Percentiles rank a stretch among this genome's conserved stretches.
Evolutionary conservation across 2,888 invertebrate genomes (phyloP).

Genomic region (Ceramica pisi): DNA sequence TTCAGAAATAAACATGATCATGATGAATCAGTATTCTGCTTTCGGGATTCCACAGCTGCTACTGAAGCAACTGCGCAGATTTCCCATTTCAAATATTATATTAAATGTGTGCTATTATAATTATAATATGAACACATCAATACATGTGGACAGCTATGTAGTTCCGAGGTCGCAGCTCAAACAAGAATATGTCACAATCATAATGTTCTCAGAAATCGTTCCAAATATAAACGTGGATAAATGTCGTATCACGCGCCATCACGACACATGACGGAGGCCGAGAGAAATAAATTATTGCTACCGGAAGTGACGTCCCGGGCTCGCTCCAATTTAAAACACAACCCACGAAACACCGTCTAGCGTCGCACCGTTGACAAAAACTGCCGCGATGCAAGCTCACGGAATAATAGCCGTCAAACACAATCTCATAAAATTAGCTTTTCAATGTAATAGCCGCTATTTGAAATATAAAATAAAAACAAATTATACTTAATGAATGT

Average conservation of each 20-base stretch:
- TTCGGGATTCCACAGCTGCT: background rate
- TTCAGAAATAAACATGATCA: conserved; percentile 8
- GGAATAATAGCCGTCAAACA: conserved; percentile 64
- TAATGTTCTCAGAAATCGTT: conserved; percentile 85
- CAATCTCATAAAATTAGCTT: conserved; percentile 69
- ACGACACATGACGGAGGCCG: conserved; percentile 87
- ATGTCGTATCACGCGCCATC: conserved; percentile 87
- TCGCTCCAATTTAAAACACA: conserved; percentile 88
- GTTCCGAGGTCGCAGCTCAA: conserved; percentile 66
- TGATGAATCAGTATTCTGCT: background rate
- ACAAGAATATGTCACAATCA: conserved; percentile 81
- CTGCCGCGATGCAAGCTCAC: conserved; percentile 55
- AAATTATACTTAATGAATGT: conserved; percentile 80
- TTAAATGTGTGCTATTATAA: conserved; percentile 28
- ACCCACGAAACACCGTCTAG: conserved; percentile 74
- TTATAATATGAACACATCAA: conserved; percentile 53
- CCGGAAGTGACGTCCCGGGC: conserved; percentile 89
- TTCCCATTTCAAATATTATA: conserved; percentile 26
- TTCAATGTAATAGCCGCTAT: conserved; percentile 69
- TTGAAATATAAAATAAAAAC: conserved; percentile 68
- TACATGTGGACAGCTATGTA: conserved; percentile 49
- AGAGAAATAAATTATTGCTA: conserved; percentile 89
- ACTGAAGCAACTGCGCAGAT: conserved; percentile 15
- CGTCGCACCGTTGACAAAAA: conserved; percentile 67
- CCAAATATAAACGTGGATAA: conserved; percentile 86